phyloP scores from a whole-genome alignment of 2,797 vertebrate genomes.

The Schizothorax lantsangensis region DNA sequence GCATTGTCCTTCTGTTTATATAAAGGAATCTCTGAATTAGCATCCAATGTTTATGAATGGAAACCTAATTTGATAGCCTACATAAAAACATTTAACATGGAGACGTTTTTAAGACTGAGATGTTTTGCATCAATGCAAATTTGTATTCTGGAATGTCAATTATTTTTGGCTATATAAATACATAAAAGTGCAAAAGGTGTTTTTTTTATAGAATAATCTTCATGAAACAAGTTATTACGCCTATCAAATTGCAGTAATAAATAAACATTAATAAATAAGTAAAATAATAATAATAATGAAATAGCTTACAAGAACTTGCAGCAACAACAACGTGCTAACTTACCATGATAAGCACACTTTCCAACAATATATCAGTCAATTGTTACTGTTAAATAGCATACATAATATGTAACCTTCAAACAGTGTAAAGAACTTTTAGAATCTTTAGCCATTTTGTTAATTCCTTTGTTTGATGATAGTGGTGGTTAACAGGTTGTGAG shows the following conservation, averaged over 20 bases:
- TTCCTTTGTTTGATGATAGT: neutral
- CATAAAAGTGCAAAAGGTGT: neutral
- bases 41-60: neutral
- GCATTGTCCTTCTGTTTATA: neutral
- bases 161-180: neutral
- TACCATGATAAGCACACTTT: neutral
- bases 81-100: neutral
- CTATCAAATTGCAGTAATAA: neutral
- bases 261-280: no score
- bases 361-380: neutral
- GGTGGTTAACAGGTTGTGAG: neutral
- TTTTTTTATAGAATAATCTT: neutral
- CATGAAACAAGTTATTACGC: neutral
- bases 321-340: neutral
- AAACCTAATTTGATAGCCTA: neutral
- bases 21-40: neutral
- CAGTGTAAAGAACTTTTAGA: neutral
- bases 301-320: neutral
- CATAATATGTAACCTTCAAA: neutral
- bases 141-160: neutral
- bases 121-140: neutral
- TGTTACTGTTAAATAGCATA: neutral
- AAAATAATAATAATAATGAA: neutral
- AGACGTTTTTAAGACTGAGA: neutral
- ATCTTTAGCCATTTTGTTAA: no score